phyloP scores from a whole-genome alignment of 2,797 vertebrate genomes.

The Psittacula derbiana region DNA sequence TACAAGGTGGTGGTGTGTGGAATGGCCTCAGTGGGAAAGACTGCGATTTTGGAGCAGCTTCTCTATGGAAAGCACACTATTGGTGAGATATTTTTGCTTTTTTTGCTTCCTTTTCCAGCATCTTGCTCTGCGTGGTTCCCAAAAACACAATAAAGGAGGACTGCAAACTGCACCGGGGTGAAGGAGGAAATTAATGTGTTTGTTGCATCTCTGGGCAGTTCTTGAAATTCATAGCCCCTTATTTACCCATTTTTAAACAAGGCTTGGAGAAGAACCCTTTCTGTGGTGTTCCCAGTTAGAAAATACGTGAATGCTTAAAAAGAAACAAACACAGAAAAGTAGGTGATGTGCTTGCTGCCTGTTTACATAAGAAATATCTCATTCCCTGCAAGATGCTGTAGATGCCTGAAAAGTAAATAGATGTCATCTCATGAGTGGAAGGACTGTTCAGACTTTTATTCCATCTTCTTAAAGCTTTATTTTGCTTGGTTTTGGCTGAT shows the following conservation, averaged over 20 bases:
- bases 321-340: neutral
- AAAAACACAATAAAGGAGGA: neutral
- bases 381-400: neutral
- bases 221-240: neutral
- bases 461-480: neutral
- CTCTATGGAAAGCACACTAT: slow-evolving; percentile 88
- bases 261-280: neutral
- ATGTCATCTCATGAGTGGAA: neutral
- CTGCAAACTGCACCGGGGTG: neutral
- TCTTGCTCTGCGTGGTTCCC: neutral
- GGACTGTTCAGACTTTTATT: neutral
- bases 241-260: neutral
- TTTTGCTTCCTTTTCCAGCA: neutral
- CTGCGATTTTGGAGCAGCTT: slow-evolving; percentile 91
- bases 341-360: neutral
- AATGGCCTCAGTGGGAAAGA: slow-evolving; percentile 90
- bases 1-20: slow-evolving; percentile 96
- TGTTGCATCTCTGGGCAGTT: neutral
- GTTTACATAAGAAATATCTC: neutral
- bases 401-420: slow-evolving; percentile 11
- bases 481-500: neutral
- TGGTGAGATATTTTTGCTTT: slow-evolving; percentile 78
- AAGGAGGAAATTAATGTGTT: neutral
- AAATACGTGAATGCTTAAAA: neutral
- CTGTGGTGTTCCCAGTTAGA: neutral